Conservation (phyloP, 2,113 vertebrate genomes). For the Clarias gariepinus region DNA sequence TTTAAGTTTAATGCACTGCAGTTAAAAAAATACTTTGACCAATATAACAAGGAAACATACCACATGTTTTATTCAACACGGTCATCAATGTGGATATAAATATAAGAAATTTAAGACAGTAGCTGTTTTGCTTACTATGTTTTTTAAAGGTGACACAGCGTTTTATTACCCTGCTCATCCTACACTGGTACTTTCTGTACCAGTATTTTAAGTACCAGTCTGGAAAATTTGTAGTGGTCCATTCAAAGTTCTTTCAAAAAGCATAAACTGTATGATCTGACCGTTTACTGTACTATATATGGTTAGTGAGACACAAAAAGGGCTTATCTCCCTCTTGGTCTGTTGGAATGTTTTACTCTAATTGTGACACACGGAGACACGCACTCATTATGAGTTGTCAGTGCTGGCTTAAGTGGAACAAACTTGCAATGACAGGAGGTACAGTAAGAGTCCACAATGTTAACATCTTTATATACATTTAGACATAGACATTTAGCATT, state of each 20-base stretch:
- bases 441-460: not conserved
- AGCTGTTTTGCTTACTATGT: not conserved
- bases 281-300: not conserved
- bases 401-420: not conserved
- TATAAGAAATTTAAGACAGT: not conserved
- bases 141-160: not conserved
- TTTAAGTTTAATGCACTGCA: slow-evolving; percentile 27
- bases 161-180: not conserved
- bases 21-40: slow-evolving; percentile 17
- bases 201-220: not conserved
- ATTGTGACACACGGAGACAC: not conserved
- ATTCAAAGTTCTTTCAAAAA: slow-evolving; percentile 16
- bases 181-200: not conserved
- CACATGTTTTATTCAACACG: not conserved
- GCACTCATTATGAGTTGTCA: not conserved
- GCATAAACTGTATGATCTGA: not conserved
- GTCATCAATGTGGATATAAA: not conserved
- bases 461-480: not conserved
- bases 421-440: not conserved
- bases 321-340: not conserved
- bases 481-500: not conserved
- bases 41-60: not conserved
- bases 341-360: not conserved
- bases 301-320: not conserved
- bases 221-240: not conserved